A percentile compares a stretch with the other conserved stretches of the same genome.
Conservation (phyloP, 2,888 invertebrate species). For the Beris chalybata region DNA sequence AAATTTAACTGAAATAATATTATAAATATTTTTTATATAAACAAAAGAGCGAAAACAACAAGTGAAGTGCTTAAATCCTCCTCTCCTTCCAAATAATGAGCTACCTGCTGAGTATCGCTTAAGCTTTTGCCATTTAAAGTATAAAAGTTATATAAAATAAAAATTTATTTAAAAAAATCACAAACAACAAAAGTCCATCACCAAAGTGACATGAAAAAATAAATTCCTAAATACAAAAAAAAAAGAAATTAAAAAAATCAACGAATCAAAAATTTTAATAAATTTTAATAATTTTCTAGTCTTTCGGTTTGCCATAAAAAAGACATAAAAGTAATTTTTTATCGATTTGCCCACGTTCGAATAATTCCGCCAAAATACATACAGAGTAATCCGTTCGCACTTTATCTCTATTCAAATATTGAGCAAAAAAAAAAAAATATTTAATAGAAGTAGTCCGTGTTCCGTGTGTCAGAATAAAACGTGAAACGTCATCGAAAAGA, state of each 20-base stretch:
- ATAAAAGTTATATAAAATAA: conserved; percentile 1
- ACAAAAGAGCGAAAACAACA: not conserved
- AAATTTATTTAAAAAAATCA: conserved; percentile 3
- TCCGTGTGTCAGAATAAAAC: not conserved
- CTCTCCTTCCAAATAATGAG: conserved; percentile 9
- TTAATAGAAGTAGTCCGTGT: conserved; percentile 17
- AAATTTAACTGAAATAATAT: not conserved
- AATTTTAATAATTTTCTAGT: conserved; percentile 35
- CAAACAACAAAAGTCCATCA: conserved; percentile 12
- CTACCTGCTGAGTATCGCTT: conserved; percentile 30
- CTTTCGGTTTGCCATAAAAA: conserved; percentile 39
- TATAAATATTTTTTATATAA: not conserved
- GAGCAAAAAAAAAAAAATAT: not conserved
- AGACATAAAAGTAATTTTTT: conserved; percentile 19
- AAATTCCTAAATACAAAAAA: not conserved
- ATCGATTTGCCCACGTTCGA: not conserved
- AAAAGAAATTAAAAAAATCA: conserved; percentile 14
- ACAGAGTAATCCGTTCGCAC: not conserved
- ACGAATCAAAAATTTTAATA: conserved; percentile 23
- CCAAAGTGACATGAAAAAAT: conserved; percentile 2
- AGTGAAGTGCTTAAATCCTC: conserved; percentile 32
- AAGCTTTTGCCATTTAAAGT: conserved; percentile 31
- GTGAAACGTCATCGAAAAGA: not conserved
- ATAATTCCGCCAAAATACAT: not conserved
- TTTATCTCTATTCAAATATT: conserved; percentile 11